Conservation (phyloP, 2,888 invertebrate species). For the Eubasilissa splendida region DNA sequence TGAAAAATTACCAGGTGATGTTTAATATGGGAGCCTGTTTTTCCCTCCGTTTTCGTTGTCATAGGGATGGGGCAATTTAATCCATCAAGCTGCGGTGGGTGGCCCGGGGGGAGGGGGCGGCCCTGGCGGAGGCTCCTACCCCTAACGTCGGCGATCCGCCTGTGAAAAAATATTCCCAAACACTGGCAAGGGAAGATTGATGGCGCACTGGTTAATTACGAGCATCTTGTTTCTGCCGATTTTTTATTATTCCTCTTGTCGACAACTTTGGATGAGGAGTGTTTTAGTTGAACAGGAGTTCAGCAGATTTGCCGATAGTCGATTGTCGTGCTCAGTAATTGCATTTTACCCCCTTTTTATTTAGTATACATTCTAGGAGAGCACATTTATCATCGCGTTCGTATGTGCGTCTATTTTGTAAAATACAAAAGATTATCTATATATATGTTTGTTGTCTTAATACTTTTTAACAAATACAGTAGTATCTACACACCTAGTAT, state of each 20-base stretch:
- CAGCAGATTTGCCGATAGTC: no score
- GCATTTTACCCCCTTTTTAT: no score
- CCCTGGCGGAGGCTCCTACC: constrained; percentile 5
- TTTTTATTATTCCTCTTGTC: constrained; percentile 16
- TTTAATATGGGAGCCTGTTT: constrained; percentile 72
- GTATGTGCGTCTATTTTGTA: no score
- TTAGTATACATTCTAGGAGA: no score
- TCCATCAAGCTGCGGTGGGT: constrained; percentile 67
- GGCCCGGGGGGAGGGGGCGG: constrained; percentile 45
- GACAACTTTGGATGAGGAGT: background rate
- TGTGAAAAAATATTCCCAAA: constrained; percentile 54
- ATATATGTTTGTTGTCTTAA: no score
- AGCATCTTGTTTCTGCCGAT: constrained; percentile 45
- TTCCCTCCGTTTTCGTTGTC: constrained; percentile 70
- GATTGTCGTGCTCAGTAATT: no score
- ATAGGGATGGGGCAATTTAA: constrained; percentile 74
- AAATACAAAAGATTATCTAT: no score
- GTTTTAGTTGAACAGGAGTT: no score
- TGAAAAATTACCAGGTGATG: constrained; percentile 75
- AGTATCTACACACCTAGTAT: no score
- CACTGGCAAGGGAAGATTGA: constrained; percentile 54
- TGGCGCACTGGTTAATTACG: constrained; percentile 55
- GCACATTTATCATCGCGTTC: no score
- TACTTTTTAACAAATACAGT: no score
- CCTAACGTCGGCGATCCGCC: constrained; percentile 37